These are phyloP conservation scores for Drosophila arizonae DNA, from an alignment of 1,140 invertebrate species.

Conservation along the genomic window DNA sequence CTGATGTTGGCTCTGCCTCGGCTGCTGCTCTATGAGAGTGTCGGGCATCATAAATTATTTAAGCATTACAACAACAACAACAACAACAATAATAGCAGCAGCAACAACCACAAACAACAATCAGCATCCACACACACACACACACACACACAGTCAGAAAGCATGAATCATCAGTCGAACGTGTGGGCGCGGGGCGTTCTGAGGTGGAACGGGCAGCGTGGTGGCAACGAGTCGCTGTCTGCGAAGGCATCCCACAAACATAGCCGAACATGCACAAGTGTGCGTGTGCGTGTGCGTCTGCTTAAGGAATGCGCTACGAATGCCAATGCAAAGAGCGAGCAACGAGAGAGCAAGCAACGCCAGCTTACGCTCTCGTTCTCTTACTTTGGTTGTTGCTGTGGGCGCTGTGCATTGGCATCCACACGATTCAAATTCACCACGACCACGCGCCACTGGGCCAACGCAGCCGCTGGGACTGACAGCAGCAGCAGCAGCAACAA, in stretches of 20 bases:
- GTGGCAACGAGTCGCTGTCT: conserved; percentile 30
- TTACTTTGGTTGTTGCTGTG: conserved; percentile 5
- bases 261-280: conserved; percentile 23
- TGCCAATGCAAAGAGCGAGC: conserved; percentile 44
- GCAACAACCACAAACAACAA: conserved; percentile 27
- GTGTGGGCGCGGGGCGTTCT: background rate
- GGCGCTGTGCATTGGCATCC: conserved; percentile 35
- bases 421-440: conserved; percentile 51
- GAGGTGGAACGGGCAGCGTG: background rate
- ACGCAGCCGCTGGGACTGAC: conserved; percentile 20
- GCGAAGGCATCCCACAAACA: conserved; percentile 58
- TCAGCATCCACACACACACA: conserved; percentile 38
- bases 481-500: background rate
- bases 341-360: background rate
- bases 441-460: conserved; percentile 48
- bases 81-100: conserved; percentile 35
- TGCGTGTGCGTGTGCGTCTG: conserved; percentile 1
- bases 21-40: conserved; percentile 43
- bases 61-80: conserved; percentile 38
- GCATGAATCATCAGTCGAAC: conserved; percentile 68
- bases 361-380: conserved; percentile 1
- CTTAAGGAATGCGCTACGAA: conserved; percentile 40
- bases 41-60: conserved; percentile 36
- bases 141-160: conserved; percentile 37
- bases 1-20: conserved; percentile 10